phyloP scores from a whole-genome alignment of 2,797 vertebrate species.

The Siniperca obscura region DNA sequence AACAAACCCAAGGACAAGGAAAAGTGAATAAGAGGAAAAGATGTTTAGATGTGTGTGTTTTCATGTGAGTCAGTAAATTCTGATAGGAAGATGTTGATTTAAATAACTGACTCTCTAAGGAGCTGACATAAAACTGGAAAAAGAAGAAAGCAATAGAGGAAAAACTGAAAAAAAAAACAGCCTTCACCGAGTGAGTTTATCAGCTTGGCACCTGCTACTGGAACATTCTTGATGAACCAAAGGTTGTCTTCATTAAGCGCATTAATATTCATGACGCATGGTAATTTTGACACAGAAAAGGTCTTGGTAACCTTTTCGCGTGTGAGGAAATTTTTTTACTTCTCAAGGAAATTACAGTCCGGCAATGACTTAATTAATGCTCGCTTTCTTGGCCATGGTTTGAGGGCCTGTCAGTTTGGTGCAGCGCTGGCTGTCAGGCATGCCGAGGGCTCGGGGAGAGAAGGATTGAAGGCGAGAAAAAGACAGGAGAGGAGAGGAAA shows the following conservation, averaged over 20 bases:
- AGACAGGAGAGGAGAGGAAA: conserved; percentile 83
- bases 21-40: conserved; percentile 51
- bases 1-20: conserved; percentile 69
- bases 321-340: conserved; percentile 96
- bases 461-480: conserved; percentile 79
- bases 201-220: conserved; percentile 98
- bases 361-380: conserved; percentile 99
- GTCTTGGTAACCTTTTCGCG: conserved; percentile 99
- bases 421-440: conserved; percentile 91
- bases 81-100: conserved; percentile 85
- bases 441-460: conserved; percentile 83
- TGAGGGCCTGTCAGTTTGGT: conserved; percentile 99
- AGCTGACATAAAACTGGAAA: conserved; percentile 81
- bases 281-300: conserved; percentile 99
- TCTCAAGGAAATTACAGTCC: conserved; percentile 99
- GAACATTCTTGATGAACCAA: conserved; percentile 99
- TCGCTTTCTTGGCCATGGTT: conserved; percentile 93
- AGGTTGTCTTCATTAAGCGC: conserved; percentile 99
- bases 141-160: conserved; percentile 75
- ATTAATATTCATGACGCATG: conserved; percentile 99
- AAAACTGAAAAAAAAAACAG: conserved; percentile 67
- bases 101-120: conserved; percentile 86
- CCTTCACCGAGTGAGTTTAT: conserved; percentile 93
- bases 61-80: conserved; percentile 68
- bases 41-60: conserved; percentile 48